Base-by-base conservation (phyloP, 2,888 invertebrate genomes). In the Polietes domitor region DNA sequence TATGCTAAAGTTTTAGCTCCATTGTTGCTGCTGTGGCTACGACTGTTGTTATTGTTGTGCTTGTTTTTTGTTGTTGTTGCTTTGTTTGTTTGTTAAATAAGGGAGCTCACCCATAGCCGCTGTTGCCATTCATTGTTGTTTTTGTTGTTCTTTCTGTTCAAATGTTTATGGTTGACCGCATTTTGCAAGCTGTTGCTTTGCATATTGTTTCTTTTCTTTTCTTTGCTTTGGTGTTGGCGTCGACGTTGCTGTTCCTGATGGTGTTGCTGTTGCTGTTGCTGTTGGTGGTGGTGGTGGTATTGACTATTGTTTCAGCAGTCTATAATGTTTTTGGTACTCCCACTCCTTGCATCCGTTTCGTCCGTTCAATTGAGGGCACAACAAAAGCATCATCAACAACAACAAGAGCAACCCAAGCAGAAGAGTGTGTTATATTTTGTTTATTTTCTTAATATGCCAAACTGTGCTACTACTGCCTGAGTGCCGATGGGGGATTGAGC, bases 151-250 rank as follows among this genome's bases (percentile, higher is more conserved):
- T 9, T 74, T 32, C 58, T 70, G 12, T n/a, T 70, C 73, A 70
- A 72, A 73, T 78, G n/a, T 72, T 26, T 76, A 65, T 73, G 73
- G 68, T 79, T 79, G 76, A 83, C 79, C 68, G 73, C 72, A 76
- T 83, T 83, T 58, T 47, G 68, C 72, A 65, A 79, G 82, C 82
- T 80, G 79, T 83, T 83, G 83, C 79, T 70, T 82, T 50, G 41
- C 50, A 78, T 75, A 81, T 58, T 63, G 53, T 72, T 76, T 80
- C 21, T 17, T 21, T 50, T 73, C 53, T 15, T 21, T 15, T 28
- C 15, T 32, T 32, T 32, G 43, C 4, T 68, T 41, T 68, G 43
- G 10, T 21, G 43, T 68, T n/a, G n/a, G n/a, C 15, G 19, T 43
- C 21, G 41, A 7, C 19, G 68, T 19, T 68, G 68, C 24, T 68